Evolutionary conservation across 2,797 vertebrate species (phyloP), one percentile per base, ranked within the genome.

Genomic region (Amblyraja radiata): DNA sequence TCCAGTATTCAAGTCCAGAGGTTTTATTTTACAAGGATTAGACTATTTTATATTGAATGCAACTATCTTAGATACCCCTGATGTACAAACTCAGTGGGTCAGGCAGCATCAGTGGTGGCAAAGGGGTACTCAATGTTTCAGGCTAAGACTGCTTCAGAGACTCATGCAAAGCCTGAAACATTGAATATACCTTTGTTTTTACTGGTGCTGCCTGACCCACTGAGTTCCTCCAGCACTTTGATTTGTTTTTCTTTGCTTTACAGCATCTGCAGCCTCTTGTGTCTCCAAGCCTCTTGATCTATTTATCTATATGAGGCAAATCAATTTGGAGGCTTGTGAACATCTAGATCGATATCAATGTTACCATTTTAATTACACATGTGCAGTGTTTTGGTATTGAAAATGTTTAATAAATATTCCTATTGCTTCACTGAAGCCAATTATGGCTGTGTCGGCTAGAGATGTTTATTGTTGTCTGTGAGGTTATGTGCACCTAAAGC

Each of bases 341-440:
- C 68, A 76, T 76, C 90, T 73, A 76, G 16, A 76, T 74, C 39
- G 23, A 76, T 28, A 92, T 76, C 39, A 28, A 74, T 92, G 7
- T 25, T 54, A 76, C 5, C 6, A 14, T 92, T 68, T 92, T n/a
- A 92, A 92, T 92, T 54, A 92, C 68, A 28, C 39, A 92, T 92
- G 54, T 92, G 54, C 10, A 58, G 71, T 54, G 14, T 76, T 92
- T 74, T 76, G 71, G 39, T 76, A 76, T 92, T 58, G 9, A 58
- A 54, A 46, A 92, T 23, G 39, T 39, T 14, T 74, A 91, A 46
- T 74, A 91, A 91, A 91, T 74, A 23, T 28, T 68, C 58, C 39
- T 25, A 76, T 92, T 76, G 71, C 76, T 68, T 16, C 61, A 65
- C 3, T 88, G 84, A 88, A 88, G 16, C 1, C 18, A 16, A 68